Evolutionary conservation across 2,888 invertebrate species (phyloP).

Genomic region (Antheraea assamensis): DNA sequence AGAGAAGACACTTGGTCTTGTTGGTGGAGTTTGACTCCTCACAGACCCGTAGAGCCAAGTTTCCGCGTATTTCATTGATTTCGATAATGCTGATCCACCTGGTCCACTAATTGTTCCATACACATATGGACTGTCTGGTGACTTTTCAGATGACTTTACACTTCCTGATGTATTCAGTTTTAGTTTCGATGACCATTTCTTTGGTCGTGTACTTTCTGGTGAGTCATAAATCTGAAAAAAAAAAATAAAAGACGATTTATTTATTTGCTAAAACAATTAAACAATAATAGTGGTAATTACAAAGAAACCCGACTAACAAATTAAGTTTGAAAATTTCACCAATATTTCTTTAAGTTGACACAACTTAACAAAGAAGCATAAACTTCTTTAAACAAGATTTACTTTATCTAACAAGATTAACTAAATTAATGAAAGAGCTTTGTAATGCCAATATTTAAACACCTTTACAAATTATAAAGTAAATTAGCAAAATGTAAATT

Average conservation of each 20-base stretch:
- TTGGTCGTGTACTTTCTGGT: conserved; percentile 80
- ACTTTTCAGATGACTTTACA: conserved; percentile 72
- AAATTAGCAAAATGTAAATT: not conserved
- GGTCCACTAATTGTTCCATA: conserved; percentile 81
- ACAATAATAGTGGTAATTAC: not conserved
- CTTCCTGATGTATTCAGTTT: conserved; percentile 81
- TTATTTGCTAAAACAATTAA: not conserved
- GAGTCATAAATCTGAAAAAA: conserved; percentile 77
- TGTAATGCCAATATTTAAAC: not conserved
- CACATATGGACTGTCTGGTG: conserved; percentile 74
- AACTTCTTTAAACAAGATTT: not conserved
- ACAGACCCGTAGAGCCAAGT: conserved; percentile 93
- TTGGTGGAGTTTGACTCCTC: conserved; percentile 77
- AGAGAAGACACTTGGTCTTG: conserved; percentile 76
- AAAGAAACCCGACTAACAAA: not conserved
- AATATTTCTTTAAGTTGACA: not conserved
- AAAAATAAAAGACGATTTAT: conserved; percentile 20
- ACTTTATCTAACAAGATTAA: not conserved
- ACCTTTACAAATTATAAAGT: not conserved
- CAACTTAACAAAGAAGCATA: not conserved
- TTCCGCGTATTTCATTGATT: conserved; percentile 93
- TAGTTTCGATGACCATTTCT: conserved; percentile 88
- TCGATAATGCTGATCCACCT: conserved; percentile 87
- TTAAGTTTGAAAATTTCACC: not conserved
- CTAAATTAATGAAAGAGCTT: not conserved